These are phyloP conservation scores for Nannobrachium achirus DNA, from an alignment of 2,113 vertebrate genomes.

Conservation along the genomic window DNA sequence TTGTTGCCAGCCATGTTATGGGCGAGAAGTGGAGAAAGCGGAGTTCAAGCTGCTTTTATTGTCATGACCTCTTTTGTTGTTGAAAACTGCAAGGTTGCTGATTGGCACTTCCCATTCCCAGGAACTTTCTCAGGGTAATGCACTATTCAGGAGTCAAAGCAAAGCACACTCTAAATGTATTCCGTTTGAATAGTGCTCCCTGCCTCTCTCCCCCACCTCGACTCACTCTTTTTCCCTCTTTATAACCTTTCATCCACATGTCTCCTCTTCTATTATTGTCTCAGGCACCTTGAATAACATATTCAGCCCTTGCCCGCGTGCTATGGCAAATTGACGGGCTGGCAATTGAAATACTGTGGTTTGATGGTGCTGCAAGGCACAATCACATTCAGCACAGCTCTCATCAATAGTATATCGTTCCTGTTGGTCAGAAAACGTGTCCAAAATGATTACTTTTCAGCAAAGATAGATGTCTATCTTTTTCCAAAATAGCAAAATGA, in stretches of 20 bases:
- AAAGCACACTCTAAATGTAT: conserved; percentile 12
- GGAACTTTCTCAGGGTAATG: conserved; percentile 2
- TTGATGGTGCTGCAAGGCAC: conserved; percentile 21
- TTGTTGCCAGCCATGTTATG: conserved; percentile 31
- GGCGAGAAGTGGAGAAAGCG: conserved; percentile 3
- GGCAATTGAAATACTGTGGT: neutral
- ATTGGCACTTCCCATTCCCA: conserved; percentile 22
- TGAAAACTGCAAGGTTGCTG: conserved; percentile 22
- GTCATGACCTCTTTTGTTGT: conserved; percentile 37
- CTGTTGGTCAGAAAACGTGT: too few relatives aligned
- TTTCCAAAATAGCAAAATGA: too few relatives aligned
- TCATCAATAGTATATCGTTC: neutral
- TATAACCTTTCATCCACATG: conserved; percentile 14
- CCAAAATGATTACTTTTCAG: too few relatives aligned
- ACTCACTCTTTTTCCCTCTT: conserved; percentile 1
- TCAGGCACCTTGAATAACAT: conserved; percentile 11
- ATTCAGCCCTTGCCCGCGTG: neutral
- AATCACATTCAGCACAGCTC: conserved; percentile 23
- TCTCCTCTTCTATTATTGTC: conserved; percentile 8
- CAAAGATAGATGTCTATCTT: too few relatives aligned
- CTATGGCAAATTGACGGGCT: neutral
- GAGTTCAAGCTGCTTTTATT: conserved; percentile 36
- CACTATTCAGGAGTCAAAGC: conserved; percentile 8
- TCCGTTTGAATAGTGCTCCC: conserved; percentile 23
- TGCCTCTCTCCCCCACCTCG: neutral